phyloP scores from a whole-genome alignment of 2,888 invertebrate species.

The Rugalucina vietnamica region DNA sequence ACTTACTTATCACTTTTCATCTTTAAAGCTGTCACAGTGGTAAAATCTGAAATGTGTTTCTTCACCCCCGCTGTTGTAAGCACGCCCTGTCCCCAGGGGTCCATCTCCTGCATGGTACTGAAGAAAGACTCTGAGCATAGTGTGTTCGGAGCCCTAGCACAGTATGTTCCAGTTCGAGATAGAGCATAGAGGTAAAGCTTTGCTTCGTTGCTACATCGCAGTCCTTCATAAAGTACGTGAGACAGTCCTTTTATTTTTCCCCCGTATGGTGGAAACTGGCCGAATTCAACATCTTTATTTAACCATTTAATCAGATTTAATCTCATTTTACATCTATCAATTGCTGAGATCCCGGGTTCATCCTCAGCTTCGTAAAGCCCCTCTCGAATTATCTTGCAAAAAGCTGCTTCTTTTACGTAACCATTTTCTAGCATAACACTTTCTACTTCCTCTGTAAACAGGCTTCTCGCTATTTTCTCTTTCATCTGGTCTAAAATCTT shows the following conservation, averaged over 20 bases:
- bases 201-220: conserved; percentile 24
- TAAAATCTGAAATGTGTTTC: conserved; percentile 46
- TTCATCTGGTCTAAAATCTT: conserved; percentile 33
- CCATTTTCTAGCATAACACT: conserved; percentile 5
- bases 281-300: conserved; percentile 24
- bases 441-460: conserved; percentile 13
- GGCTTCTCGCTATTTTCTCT: conserved; percentile 8
- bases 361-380: conserved; percentile 28
- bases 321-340: conserved; percentile 6
- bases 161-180: conserved; percentile 38
- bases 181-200: conserved; percentile 31
- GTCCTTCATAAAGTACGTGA: conserved; percentile 21
- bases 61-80: conserved; percentile 25
- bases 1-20: conserved; percentile 31
- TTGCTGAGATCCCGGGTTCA: conserved; percentile 15
- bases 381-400: conserved; percentile 22
- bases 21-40: conserved; percentile 37
- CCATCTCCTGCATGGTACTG: conserved; percentile 46
- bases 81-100: conserved; percentile 47
- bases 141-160: conserved; percentile 41
- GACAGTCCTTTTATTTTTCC: conserved; percentile 28
- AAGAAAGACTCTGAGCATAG: conserved; percentile 43
- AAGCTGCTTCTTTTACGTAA: conserved; percentile 9
- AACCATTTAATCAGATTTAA: conserved; percentile 19
- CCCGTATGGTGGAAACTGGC: conserved; percentile 28